Conservation (phyloP, 2,113 vertebrate genomes). For the Macroglossus sobrinus region DNA sequence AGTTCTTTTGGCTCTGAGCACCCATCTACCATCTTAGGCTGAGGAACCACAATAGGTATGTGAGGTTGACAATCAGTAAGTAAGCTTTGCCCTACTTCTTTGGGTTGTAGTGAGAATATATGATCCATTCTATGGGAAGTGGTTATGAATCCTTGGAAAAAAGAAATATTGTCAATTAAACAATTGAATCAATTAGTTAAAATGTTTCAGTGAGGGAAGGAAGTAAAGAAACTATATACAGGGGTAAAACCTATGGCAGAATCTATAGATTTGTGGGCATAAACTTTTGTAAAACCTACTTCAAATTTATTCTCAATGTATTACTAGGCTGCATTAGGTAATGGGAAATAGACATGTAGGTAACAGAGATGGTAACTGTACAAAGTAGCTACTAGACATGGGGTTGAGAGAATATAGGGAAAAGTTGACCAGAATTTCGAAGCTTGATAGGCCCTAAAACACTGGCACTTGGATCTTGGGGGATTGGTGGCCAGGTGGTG, state of each 20-base stretch:
- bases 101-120: not conserved
- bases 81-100: not conserved
- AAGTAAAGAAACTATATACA: not conserved
- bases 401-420: not conserved
- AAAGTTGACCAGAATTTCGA: not conserved
- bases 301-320: not conserved
- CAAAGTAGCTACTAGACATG: not conserved
- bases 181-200: not conserved
- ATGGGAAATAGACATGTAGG: not conserved
- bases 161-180: not conserved
- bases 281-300: not conserved
- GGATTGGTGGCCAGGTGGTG: not conserved
- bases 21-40: not conserved
- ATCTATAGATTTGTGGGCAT: not conserved
- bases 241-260: not conserved
- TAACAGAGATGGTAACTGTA: not conserved
- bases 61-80: not conserved
- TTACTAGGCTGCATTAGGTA: not conserved
- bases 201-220: not conserved
- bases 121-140: not conserved
- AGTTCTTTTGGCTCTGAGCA: not conserved
- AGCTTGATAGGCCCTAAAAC: not conserved
- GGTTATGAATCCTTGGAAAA: not conserved
- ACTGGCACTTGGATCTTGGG: not conserved
- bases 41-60: not conserved